Evolutionary conservation across 2,888 invertebrate species (phyloP).

Genomic region (Listrodromus nycthemerus): DNA sequence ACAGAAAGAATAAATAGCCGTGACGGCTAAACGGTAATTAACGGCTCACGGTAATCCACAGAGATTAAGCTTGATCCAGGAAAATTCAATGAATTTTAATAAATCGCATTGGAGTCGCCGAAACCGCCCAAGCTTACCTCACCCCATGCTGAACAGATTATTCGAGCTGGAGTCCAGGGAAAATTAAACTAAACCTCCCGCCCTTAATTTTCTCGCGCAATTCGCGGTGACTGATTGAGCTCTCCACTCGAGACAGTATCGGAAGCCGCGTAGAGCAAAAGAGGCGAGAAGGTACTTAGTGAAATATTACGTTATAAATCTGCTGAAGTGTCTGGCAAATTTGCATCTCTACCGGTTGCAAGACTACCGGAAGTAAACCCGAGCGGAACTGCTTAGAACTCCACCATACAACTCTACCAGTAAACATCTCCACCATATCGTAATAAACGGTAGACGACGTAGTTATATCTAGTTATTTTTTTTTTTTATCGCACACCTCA

Average conservation of each 20-base stretch:
- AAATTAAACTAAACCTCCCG: constrained; percentile 19
- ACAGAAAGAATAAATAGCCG: neutral
- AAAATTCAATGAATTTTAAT: constrained; percentile 25
- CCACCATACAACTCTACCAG: neutral
- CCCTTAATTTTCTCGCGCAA: neutral
- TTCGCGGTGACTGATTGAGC: constrained; percentile 10
- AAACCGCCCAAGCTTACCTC: neutral
- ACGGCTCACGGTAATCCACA: neutral
- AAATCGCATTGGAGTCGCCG: constrained; percentile 4
- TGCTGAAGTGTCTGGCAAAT: neutral
- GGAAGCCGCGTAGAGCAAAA: neutral
- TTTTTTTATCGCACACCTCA: too few relatives aligned
- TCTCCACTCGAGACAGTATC: neutral
- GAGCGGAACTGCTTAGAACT: neutral
- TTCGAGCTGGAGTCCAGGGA: neutral
- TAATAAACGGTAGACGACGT: too few relatives aligned
- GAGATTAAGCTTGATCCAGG: constrained; percentile 11
- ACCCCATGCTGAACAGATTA: neutral
- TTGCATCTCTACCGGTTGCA: neutral
- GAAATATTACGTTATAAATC: neutral
- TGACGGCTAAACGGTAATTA: neutral
- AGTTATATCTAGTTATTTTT: too few relatives aligned
- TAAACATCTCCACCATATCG: neutral
- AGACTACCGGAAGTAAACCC: neutral
- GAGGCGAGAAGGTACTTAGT: neutral